phyloP scores from a whole-genome alignment of 2,797 vertebrate species.

The Anguilla marmorata region DNA sequence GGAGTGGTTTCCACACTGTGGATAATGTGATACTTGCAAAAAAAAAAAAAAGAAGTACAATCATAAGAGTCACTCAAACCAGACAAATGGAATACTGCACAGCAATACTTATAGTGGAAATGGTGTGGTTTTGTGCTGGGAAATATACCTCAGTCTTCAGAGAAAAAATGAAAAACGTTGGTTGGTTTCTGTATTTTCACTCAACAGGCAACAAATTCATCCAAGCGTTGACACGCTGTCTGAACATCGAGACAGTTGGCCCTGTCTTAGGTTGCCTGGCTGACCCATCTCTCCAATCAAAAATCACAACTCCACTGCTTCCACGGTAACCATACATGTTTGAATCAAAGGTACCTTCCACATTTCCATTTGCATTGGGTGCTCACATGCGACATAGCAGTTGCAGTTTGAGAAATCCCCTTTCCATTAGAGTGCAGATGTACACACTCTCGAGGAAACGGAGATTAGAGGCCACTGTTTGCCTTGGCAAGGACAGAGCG shows the following conservation, averaged over 20 bases:
- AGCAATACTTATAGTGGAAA: background rate
- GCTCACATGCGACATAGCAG: background rate
- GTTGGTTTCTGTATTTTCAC: constrained; percentile 44
- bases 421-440: background rate
- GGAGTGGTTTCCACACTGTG: background rate
- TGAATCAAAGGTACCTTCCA: background rate
- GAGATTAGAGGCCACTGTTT: background rate
- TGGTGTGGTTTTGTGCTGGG: constrained; percentile 19
- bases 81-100: background rate
- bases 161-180: constrained; percentile 27
- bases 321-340: background rate
- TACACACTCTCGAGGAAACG: background rate
- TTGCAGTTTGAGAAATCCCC: background rate
- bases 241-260: constrained; percentile 56
- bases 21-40: background rate
- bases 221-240: constrained; percentile 45
- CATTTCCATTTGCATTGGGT: background rate
- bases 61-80: background rate
- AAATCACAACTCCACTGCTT: background rate
- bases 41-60: background rate
- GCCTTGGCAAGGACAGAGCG: constrained; percentile 1
- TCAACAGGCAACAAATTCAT: constrained; percentile 43
- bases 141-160: constrained; percentile 36
- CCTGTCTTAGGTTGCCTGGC: constrained; percentile 54
- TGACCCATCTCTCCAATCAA: constrained; percentile 7